Evolutionary conservation across 2,888 invertebrate species (phyloP).

Genomic region (Drosophila diplacantha): DNA sequence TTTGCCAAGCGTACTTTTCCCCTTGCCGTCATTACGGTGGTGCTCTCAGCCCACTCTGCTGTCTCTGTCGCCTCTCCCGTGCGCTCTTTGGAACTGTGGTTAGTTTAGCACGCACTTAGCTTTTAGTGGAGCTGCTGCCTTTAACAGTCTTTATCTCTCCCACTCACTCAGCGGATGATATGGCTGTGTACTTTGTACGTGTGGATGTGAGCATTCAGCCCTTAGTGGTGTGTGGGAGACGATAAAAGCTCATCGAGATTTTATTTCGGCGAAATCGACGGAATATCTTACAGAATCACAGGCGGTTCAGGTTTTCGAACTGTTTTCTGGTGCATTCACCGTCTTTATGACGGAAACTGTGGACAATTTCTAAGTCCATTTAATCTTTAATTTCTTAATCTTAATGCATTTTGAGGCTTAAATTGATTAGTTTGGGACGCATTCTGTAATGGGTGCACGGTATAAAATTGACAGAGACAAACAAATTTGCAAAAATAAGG

Average conservation of each 20-base stretch:
- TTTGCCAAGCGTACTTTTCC: constrained; percentile 17
- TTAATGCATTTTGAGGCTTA: too few species aligned
- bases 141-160: constrained; percentile 27
- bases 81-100: constrained; percentile 1
- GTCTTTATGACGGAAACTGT: background rate
- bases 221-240: constrained; percentile 15
- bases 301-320: background rate
- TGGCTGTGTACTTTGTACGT: constrained; percentile 2
- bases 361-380: too few species aligned
- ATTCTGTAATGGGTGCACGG: too few species aligned
- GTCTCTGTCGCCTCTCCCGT: constrained; percentile 10
- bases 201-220: constrained; percentile 11
- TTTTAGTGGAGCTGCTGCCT: constrained; percentile 15
- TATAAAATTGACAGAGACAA: background rate
- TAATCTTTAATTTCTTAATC: too few species aligned
- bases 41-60: constrained; percentile 14
- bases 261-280: background rate
- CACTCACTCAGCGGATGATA: constrained; percentile 35
- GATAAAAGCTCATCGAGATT: constrained; percentile 17
- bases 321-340: background rate
- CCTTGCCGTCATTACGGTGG: constrained; percentile 1
- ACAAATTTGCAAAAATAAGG: background rate
- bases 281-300: background rate
- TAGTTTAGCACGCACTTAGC: constrained; percentile 12
- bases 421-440: too few species aligned